Base-by-base conservation (phyloP, 2,888 invertebrate genomes). In the Drosophila meridiana region DNA sequence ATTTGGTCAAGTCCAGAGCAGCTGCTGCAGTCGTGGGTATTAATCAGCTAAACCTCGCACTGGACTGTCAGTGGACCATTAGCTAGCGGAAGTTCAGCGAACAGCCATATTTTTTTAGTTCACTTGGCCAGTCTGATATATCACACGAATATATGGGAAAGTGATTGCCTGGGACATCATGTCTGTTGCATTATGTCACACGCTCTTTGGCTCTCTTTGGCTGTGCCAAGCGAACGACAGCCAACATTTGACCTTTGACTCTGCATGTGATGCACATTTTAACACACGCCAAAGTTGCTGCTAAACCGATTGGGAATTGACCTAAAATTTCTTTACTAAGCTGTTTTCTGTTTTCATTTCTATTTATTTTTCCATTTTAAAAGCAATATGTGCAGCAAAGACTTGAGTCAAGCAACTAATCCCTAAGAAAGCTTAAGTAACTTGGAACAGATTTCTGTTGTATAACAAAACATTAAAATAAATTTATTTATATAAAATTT, bases 181-280 rank as follows among this genome's bases (percentile, higher is more conserved):
- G 82, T 73, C 84, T 73, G 70, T 69, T 77, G 65, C 84, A 73
- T 78, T 84, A 69, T 78, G 73, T 58, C 78, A 73, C 63, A 66
- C 47, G 52, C 34, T 45, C 20, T 4, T 38, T 59, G 58, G 26
- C 63, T 68, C 68, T 55, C 62, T 56, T 64, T 34, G 34, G 34
- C 9, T 34, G 34, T 53, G 55, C 58, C 66, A 64, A 36, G 45
- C 43, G 8, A 68, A 40, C 34, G 52, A 65, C 59, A 68, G 47
- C 69, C 59, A 42, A 65, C 73, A 20, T 59, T 55, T 68, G 78
- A 78, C 68, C 62, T 78, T 53, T 63, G 43, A 9, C 43, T 32
- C 28, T 50, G 56, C 32, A 20, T 28, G 28, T n/a, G 9, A 32
- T 28, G 13, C 9, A 38, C 56, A 59, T 52, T 76, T 64, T 26